phyloP scores from a whole-genome alignment of 2,113 vertebrate species.

The Alosa alosa region DNA sequence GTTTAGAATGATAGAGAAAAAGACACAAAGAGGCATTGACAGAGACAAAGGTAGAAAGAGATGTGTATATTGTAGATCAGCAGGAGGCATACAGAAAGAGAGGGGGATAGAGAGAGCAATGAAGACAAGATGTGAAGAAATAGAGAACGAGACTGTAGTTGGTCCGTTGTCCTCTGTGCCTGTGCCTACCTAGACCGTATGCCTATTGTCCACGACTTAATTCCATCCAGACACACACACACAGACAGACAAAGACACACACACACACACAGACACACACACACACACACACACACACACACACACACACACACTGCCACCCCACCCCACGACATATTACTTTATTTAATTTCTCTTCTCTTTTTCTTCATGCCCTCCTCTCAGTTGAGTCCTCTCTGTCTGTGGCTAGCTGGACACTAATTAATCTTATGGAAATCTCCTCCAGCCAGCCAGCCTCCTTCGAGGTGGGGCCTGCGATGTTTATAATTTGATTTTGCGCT shows the following conservation, averaged over 20 bases:
- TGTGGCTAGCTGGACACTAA: constrained; percentile 88
- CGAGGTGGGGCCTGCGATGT: constrained; percentile 93
- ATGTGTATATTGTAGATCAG: no score
- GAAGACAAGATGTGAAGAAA: neutral
- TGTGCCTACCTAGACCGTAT: no score
- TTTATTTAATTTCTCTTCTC: constrained; percentile 68
- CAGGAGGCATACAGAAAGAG: neutral
- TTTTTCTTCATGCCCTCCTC: constrained; percentile 74
- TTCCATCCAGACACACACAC: constrained; percentile 75
- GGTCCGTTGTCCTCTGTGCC: constrained; percentile 83
- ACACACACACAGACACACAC: constrained; percentile 69
- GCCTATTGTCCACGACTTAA: constrained; percentile 99
- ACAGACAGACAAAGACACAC: constrained; percentile 56
- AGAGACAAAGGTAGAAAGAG: constrained; percentile 60
- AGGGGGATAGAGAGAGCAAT: neutral
- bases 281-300: constrained; percentile 78
- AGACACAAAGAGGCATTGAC: neutral
- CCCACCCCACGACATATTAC: constrained; percentile 50
- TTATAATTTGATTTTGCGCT: constrained; percentile 99
- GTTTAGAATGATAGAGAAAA: constrained; percentile 55
- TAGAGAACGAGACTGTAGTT: neutral
- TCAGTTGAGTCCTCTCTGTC: constrained; percentile 73
- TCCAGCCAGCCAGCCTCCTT: constrained; percentile 86
- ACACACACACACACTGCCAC: constrained; percentile 51
- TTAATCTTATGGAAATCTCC: constrained; percentile 99